Evolutionary conservation across 2,797 vertebrate genomes (phyloP), one percentile per base, ranked within the genome.

Genomic region (Epinephelus awoara): DNA sequence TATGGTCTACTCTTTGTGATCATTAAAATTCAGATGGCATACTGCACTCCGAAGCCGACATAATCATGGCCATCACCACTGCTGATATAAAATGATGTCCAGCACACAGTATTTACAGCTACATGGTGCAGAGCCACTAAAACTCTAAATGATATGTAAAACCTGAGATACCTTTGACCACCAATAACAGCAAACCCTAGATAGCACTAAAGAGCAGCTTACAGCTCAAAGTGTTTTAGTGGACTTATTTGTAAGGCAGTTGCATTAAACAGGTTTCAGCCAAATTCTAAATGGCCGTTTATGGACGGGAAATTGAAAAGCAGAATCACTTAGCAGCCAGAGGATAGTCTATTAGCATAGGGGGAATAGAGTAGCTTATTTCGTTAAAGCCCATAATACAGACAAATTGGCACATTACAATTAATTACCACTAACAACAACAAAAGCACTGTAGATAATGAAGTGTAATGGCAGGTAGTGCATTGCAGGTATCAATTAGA

Each of bases 361-460:
- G 67, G 12, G 38, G 84, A 84, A 88, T 51, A 68, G 77, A 86
- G 80, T 44, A 79, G 75, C 78, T 91, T 87, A 90, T 91, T 90
- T 88, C 75, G 85, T 84, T 89, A 73, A 90, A 86, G 85, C 72
- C 82, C 79, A 89, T 91, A 93, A 91, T 87, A 82, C 80, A 83
- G 89, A 92, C 87, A 91, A 91, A 93, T 91, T 91, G 82, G 69
- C 63, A 77, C 79, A 92, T 92, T 90, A 87, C 67, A 89, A 91
- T 91, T 90, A 92, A 93, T 93, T 89, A 90, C 71, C 57, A 63
- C 80, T 81, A 87, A 88, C 82, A 91, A 88, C 82, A 92, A 89
- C 88, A 91, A 88, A 85, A 81, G 82, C 79, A 85, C 67, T 61
- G 81, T 56, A 70, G 84, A 88, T 92, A 93, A 93, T 90, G 82